Base-by-base conservation (phyloP, 2,888 invertebrate genomes). In the Pherbina coryleti region DNA sequence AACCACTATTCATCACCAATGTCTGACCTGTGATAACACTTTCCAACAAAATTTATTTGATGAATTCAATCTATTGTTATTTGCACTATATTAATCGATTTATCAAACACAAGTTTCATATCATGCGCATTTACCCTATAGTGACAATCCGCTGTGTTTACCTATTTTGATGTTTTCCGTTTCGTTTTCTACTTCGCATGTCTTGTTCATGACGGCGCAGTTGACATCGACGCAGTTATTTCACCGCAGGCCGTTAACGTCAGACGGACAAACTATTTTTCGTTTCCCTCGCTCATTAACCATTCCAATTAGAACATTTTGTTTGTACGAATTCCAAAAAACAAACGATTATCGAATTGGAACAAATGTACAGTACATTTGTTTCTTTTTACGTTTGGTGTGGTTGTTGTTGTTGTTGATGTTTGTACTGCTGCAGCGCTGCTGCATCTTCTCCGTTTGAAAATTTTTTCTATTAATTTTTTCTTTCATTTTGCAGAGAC, bases 401-500 rank as follows among this genome's bases (percentile, higher is more conserved):
- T 64, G 34, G 64, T 64, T 64, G 64, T 14, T 64, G 31, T 64
- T 17, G 64, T 4, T 31, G 11, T 11, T 44, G 14, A 1, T 44
- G 11, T 37, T 44, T 44, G 7, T 11, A 44, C 44, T 44, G 44
- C 44, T 44, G 44, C 44, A 44, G 44, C 44, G 37, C 49, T 44
- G 25, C 22, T 67, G 67, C 67, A 67, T 67, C 19, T 67, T 49
- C 44, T 66, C 34, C 25, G 28, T 22, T 17, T 31, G 31, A 28
- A 62, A 60, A 28, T 25, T 62, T 62, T 17, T 25, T 8, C 3
- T 44, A 57, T 22, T 22, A 4, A 22, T 7, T 19, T 51, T 17
- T 44, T 69, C 31, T 49, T 49, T 28, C 60, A 11, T 7, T 60
- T 73, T 62, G n/a, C 44, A 73, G 73, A 73, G 49, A 44, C 73